A percentile compares a stretch with the other conserved stretches of the same genome.
phyloP scores from a whole-genome alignment of 2,888 invertebrate genomes.

The Ornithoptera priamus region DNA sequence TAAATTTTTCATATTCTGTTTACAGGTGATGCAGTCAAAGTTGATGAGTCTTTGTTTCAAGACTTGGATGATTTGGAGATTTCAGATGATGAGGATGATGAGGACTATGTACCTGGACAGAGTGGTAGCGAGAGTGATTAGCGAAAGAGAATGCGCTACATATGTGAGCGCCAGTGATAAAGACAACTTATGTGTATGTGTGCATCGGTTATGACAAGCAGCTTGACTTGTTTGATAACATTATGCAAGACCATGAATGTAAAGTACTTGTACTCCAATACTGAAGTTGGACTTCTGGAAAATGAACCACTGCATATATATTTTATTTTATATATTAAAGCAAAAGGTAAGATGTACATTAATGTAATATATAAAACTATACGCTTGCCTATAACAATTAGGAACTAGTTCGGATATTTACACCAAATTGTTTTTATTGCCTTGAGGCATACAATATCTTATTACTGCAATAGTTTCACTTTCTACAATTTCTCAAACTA shows the following conservation, averaged over 20 bases:
- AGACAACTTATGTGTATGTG: conserved; percentile 20
- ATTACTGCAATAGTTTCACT: too few relatives aligned
- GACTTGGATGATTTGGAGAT: conserved; percentile 91
- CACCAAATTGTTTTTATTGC: too few relatives aligned
- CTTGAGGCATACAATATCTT: too few relatives aligned
- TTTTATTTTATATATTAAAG: background rate
- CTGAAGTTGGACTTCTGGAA: conserved; percentile 2
- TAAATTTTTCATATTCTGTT: conserved; percentile 31
- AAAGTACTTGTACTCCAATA: conserved; percentile 6
- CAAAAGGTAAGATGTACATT: background rate
- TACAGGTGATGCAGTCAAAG: conserved; percentile 89
- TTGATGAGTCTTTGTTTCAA: conserved; percentile 96
- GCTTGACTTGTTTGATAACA: conserved; percentile 8
- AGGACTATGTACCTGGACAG: conserved; percentile 83
- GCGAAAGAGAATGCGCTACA: conserved; percentile 33
- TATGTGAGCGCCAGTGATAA: conserved; percentile 22
- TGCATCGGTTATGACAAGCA: conserved; percentile 3
- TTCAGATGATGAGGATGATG: conserved; percentile 80
- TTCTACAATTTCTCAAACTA: too few relatives aligned
- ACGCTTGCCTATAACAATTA: background rate
- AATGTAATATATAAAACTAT: background rate
- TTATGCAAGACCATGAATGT: conserved; percentile 13
- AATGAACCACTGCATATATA: background rate
- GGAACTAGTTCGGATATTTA: too few relatives aligned
- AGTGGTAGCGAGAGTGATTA: conserved; percentile 72